Base-by-base conservation (phyloP, 2,888 invertebrate species). In the Imbricaverruca yamaguchii region DNA sequence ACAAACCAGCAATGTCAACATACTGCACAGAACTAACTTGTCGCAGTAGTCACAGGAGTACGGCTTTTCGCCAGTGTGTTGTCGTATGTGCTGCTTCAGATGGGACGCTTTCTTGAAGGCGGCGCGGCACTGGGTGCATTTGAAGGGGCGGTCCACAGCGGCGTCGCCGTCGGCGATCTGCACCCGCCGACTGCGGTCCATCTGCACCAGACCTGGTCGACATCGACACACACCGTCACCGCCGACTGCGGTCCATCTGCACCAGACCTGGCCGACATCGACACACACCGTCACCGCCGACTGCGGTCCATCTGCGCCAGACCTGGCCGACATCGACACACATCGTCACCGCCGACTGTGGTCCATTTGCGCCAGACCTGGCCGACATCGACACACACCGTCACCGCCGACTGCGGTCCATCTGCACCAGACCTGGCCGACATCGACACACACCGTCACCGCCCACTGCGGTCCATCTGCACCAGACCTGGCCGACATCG, bases 21-120 rank as follows among this genome's bases (percentile, higher is more conserved):
- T 39, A 39, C 39, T 39, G 39, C 39, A 4, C 39, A 4, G 2
- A 15, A 59, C 74, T 74, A 18, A 74, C 80, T 83, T 83, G 39
- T 79, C 83, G 83, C 89, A 89, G 82, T 86, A 85, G 61, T 85
- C 82, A 84, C 89, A 89, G 80, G 86, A 85, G 84, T 87, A 89
- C 7, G 89, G 89, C 82, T 87, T 87, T 84, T 88, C 88, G 55
- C 88, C 88, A 63, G 89, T 88, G 83, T 89, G 89, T 57, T 87
- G 86, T 67, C 88, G 84, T 63, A 87, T 85, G 83, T 89, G 89
- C 81, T 90, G 89, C 84, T 90, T 90, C 63, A 91, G 87, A 86
- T 91, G 90, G 81, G 89, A 88, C 11, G 89, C 87, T 85, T 90
- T 91, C 81, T 83, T 83, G 69, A 88, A 88, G 21, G 86, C 85